Conservation (phyloP, 2,888 invertebrate genomes). For the Spatulosminthurus flaviceps region DNA sequence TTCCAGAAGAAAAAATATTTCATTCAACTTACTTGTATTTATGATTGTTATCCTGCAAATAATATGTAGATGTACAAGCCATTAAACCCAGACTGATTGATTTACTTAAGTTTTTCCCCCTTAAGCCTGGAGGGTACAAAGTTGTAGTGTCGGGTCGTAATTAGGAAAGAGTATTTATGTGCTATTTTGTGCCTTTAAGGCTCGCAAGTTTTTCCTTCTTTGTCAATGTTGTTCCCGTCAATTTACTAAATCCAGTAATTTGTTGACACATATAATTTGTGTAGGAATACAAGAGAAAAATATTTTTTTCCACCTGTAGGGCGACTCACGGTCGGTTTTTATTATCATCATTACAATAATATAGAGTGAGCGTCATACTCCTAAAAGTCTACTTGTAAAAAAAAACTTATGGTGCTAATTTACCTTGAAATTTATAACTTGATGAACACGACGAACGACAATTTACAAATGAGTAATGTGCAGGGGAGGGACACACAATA, state of each 20-base stretch:
- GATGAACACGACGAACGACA: neutral
- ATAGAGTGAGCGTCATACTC: no score
- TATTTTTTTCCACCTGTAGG: neutral
- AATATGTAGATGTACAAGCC: no score
- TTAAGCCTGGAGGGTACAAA: neutral
- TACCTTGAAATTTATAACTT: constrained; percentile 18
- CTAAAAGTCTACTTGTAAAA: neutral
- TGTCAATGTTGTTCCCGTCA: neutral
- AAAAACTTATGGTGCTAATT: constrained; percentile 3
- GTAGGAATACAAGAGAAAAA: neutral
- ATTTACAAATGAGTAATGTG: neutral
- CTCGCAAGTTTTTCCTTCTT: neutral
- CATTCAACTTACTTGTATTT: no score
- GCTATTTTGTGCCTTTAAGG: neutral
- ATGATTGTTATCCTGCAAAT: no score
- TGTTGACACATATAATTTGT: no score
- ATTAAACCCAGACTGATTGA: neutral
- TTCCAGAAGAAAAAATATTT: no score
- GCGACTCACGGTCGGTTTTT: neutral
- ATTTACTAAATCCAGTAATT: neutral
- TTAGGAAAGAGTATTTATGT: neutral
- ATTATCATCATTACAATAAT: no score
- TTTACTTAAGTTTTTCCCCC: neutral
- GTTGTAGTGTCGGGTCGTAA: neutral
- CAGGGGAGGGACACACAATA: neutral